A percentile compares a stretch with the other conserved stretches of the same genome.
phyloP scores from a whole-genome alignment of 2,113 vertebrate species.

The Salminus brasiliensis region DNA sequence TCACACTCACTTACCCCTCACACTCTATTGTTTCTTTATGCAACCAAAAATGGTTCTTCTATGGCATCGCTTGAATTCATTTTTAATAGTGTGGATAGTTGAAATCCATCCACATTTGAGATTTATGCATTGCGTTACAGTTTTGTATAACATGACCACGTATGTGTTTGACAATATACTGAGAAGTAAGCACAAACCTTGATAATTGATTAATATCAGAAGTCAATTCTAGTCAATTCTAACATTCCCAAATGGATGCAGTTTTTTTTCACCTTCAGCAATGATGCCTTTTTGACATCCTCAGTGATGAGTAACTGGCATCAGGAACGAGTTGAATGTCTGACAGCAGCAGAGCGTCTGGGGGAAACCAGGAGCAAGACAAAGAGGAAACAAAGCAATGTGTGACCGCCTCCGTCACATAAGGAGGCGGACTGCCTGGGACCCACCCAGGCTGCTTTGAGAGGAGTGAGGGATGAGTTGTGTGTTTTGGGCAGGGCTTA shows the following conservation, averaged over 20 bases:
- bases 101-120: too few species aligned
- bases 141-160: too few species aligned
- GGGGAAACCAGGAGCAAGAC: constrained; percentile 2
- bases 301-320: not conserved
- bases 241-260: not conserved
- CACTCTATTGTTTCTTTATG: too few species aligned
- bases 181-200: too few species aligned
- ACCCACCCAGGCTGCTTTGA: not conserved
- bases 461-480: not conserved
- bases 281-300: not conserved
- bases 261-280: not conserved
- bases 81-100: too few species aligned
- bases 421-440: not conserved
- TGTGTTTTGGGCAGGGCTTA: constrained; percentile 22
- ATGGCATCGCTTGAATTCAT: too few species aligned
- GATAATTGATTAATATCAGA: too few species aligned
- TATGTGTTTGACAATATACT: too few species aligned
- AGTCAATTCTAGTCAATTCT: not conserved
- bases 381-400: not conserved
- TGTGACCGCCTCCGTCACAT: not conserved
- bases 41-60: too few species aligned
- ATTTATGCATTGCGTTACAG: too few species aligned
- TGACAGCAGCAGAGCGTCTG: not conserved
- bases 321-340: not conserved
- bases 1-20: too few species aligned